phyloP scores from a whole-genome alignment of 2,797 vertebrate species.

The Falco columbarius region DNA sequence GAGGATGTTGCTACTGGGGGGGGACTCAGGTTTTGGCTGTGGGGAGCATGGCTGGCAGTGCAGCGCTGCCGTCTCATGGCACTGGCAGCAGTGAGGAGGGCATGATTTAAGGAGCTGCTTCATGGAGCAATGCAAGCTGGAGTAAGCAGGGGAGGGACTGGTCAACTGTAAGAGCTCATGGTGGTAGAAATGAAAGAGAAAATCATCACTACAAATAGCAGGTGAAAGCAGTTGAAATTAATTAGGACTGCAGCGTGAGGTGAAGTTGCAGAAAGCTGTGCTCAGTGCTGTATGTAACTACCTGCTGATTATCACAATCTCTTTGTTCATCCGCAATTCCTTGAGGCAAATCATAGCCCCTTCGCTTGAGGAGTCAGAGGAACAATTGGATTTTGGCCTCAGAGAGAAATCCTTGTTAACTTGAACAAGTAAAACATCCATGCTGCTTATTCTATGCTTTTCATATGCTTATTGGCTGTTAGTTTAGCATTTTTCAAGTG shows the following conservation, averaged over 20 bases:
- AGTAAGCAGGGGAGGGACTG: neutral
- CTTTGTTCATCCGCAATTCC: neutral
- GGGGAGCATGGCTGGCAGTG: neutral
- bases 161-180: neutral
- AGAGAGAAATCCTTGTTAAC: neutral
- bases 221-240: neutral
- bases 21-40: neutral
- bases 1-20: accelerated
- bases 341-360: neutral
- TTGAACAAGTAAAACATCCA: neutral
- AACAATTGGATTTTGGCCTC: slow-evolving; percentile 13
- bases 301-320: neutral
- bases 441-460: neutral
- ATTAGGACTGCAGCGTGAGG: neutral
- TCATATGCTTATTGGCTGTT: neutral
- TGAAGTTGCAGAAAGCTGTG: neutral
- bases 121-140: neutral
- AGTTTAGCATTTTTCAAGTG: slow-evolving; percentile 6
- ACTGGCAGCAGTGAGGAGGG: accelerated
- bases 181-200: neutral
- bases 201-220: slow-evolving; percentile 7
- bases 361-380: neutral
- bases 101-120: neutral
- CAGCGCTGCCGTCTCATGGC: neutral
- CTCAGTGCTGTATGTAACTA: neutral